Base-by-base conservation (phyloP, 1,140 invertebrate genomes). In the Stenopsyche tienmushanensis region DNA sequence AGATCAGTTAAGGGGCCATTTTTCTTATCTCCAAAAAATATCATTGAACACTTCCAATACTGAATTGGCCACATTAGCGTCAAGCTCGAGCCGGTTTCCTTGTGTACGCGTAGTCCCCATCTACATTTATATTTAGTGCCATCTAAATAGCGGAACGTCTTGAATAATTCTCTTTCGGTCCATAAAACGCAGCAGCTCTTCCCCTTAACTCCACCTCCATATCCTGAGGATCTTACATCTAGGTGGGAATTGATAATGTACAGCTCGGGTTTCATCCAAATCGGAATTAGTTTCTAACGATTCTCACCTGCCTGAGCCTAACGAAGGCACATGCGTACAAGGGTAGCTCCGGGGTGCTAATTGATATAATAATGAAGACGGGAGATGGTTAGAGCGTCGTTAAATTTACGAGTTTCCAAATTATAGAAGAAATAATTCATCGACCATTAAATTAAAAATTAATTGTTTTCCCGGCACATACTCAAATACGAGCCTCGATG, bases 111-210 rank as follows among this genome's bases (percentile, higher is more conserved):
- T 34, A 34, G 29, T 34, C 21, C 23, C 18, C 13, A 9, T 49
- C 50, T 13, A 18, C 50, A 24, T 53, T 53, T 23, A 53, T 53
- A 24, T 53, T 53, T 53, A 53, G 50, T 24, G 50, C 13, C 44
- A 7, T 45, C 44, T 45, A 45, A 45, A 45, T 45, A 45, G 17
- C 23, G 23, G 50, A 53, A 53, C 50, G 50, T 53, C 50, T 53
- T 53, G 50, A 53, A 53, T 53, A 53, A 53, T 53, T 53, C 50
- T 53, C 50, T 53, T 25, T 25, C 50, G 50, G 50, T 18, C 24
- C 50, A 53, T 53, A 53, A 53, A 53, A 34, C 29, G 29, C 29
- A 34, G 13, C 29, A 13, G 29, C n/a, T n/a, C n/a, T n/a, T n/a
- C n/a, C n/a, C 29, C 29, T 13, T 13, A 34, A 7, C 29, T 34